Base-by-base conservation (phyloP, 2,797 vertebrate genomes). In the Pelobates cultripes region DNA sequence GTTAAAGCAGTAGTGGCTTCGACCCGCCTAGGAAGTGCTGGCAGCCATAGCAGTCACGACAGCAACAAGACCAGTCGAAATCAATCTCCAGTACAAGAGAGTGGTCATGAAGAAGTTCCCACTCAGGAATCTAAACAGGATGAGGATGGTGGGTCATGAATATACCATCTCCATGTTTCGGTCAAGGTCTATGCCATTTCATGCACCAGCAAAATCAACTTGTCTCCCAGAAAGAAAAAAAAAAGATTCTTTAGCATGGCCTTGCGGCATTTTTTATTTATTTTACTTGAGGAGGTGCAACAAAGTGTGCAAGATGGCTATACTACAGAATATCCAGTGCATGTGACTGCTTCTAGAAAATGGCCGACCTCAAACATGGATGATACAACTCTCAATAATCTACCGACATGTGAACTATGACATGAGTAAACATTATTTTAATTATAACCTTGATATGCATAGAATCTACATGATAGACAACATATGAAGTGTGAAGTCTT, bases 1-100 rank as follows among this genome's bases (percentile, higher is more conserved):
- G 95, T 96, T 73, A 96, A 96, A 90, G 96, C 95, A 0, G 95
- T 96, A 77, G 96, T 96, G 86, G 96, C 96, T 28, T 96, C 95
- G 9, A 92, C 94, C 0, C 93, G 94, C 3, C 87, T 96, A 0
- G 95, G 95, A 79, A 95, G 94, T 0, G 93, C 94, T 72, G 86
- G 95, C 42, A 81, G 91, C 77, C 95, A 96, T 51, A 84, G 91
- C 3, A 1, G 75, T 82, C 90, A 92, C 0, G 93, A 95, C 0
- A 86, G 86, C 87, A 92, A 88, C 87, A 95, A 92, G 86, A 51
- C 85, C 15, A 87, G 87, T 78, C 86, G 44, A 67, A 90, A 89
- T 15, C 83, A 86, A 0, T 89, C 89, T 51, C 84, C 91, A 0
- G 1, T 76, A 75, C 86, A 87, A 2, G 89, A 90, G 0, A 0